Conservation (phyloP, 2,888 invertebrate species). For the Cheilosia grossa region DNA sequence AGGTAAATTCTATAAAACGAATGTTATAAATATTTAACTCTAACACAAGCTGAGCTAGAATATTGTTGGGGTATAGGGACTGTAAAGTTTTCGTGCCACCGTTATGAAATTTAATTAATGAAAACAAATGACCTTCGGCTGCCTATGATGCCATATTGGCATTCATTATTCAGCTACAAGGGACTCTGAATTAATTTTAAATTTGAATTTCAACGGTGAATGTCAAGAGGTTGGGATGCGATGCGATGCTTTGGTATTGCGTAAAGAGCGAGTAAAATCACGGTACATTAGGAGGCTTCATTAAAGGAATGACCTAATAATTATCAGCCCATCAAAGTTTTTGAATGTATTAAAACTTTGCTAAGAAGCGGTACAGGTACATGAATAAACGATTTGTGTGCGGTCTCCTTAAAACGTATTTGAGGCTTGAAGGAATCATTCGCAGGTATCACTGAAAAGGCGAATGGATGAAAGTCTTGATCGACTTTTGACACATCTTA, state of each 20-base stretch:
- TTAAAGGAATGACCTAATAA: no score
- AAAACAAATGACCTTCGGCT: conserved; percentile 1
- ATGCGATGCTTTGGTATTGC: neutral
- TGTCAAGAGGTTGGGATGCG: neutral
- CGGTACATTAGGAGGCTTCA: neutral
- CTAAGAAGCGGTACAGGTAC: no score
- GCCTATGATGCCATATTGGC: neutral
- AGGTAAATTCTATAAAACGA: conserved; percentile 77
- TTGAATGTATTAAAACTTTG: no score
- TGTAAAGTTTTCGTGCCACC: conserved; percentile 5
- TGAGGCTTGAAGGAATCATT: no score
- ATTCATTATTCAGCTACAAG: conserved; percentile 21
- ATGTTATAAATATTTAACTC: conserved; percentile 24
- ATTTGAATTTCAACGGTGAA: conserved; percentile 14
- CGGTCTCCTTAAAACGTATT: no score
- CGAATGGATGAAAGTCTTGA: no score
- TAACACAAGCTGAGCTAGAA: conserved; percentile 21
- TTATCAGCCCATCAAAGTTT: no score
- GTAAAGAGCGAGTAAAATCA: neutral
- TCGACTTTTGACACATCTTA: no score
- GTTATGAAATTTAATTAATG: conserved; percentile 31
- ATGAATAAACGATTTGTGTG: no score
- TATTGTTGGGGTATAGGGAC: conserved; percentile 3
- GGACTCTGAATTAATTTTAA: conserved; percentile 25
- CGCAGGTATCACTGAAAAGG: no score